Base-by-base conservation (phyloP, 2,888 invertebrate genomes). In the Steinernema carpocapsae region DNA sequence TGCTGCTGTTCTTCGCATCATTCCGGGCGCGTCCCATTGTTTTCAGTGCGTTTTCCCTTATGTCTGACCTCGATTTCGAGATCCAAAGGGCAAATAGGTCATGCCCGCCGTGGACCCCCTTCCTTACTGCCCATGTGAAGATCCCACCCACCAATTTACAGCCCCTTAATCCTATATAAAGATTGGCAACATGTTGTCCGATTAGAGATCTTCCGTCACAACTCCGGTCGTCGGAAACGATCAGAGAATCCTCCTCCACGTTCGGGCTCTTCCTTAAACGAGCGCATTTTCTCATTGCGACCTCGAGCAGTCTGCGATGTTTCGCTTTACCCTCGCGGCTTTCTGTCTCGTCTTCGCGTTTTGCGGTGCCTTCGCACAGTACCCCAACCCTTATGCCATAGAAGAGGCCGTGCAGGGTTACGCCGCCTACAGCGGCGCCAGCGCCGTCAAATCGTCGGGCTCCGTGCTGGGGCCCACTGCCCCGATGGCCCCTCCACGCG, bases 91-190 rank as follows among this genome's bases (percentile, higher is more conserved):
- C 64, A 64, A 64, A 64, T 64, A 64, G 64, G 64, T 64, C 64
- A 64, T 64, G 64, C 64, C 64, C 64, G 64, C 64, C 64, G 64
- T 64, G 64, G 64, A 64, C 64, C 64, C 56, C 64, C 64, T 24
- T 22, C 22, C 52, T 24, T 24, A 52, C 64, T 32, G 29, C 64
- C 64, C 64, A 64, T 64, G 37, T 29, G 64, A 32, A 64, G 26
- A 64, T 29, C 64, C 64, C 64, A 64, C 64, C 64, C 64, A 29
- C 64, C 29, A 64, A 64, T 64, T 64, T 64, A 64, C 64, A 64
- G 64, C 64, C 32, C 64, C 64, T 64, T 64, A 64, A 64, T 64
- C 64, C 64, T 64, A 64, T 64, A 64, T 64, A 64, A 64, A 64
- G 64, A 64, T 32, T 64, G 64, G 64, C 64, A 64, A 64, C 64